phyloP scores from a whole-genome alignment of 1,140 invertebrate species.

The Trichoplusia ni region DNA sequence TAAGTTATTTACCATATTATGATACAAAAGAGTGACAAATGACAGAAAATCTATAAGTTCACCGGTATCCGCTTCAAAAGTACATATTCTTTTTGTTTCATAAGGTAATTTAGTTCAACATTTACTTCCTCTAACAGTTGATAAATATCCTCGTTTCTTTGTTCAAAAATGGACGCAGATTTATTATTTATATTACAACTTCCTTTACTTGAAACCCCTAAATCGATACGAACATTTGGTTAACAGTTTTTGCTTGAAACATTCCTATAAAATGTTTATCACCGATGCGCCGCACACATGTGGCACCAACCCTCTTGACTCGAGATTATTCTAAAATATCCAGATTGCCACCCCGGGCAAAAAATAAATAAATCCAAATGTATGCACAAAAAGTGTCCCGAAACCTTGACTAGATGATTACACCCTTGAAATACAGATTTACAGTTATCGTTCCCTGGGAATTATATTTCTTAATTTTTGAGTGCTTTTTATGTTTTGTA shows the following conservation, averaged over 20 bases:
- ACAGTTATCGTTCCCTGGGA: slow-evolving; percentile 51
- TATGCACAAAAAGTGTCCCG: slow-evolving; percentile 67
- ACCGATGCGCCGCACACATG: slow-evolving; percentile 64
- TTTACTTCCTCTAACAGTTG: slow-evolving; percentile 1
- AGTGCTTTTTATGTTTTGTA: slow-evolving; percentile 1
- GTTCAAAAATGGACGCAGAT: slow-evolving; percentile 12
- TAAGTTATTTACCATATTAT: too few relatives aligned
- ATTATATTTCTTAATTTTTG: slow-evolving; percentile 24
- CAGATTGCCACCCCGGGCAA: slow-evolving; percentile 78
- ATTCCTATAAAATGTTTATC: slow-evolving; percentile 81
- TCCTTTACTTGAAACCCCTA: slow-evolving; percentile 59
- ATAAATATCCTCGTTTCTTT: background rate
- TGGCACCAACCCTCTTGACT: slow-evolving; percentile 58
- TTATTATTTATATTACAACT: slow-evolving; percentile 63
- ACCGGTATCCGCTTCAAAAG: too few relatives aligned
- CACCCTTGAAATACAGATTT: slow-evolving; percentile 61
- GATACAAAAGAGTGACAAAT: too few relatives aligned
- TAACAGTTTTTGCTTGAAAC: slow-evolving; percentile 70
- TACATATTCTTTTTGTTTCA: too few relatives aligned
- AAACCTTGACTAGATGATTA: slow-evolving; percentile 68
- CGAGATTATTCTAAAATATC: slow-evolving; percentile 77
- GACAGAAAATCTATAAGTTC: too few relatives aligned
- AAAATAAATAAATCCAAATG: slow-evolving; percentile 70
- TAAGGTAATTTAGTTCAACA: slow-evolving; percentile 1
- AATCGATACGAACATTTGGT: slow-evolving; percentile 72